phyloP scores from a whole-genome alignment of 1,140 invertebrate species.

The Pachyrhynchus sulphureomaculatus region DNA sequence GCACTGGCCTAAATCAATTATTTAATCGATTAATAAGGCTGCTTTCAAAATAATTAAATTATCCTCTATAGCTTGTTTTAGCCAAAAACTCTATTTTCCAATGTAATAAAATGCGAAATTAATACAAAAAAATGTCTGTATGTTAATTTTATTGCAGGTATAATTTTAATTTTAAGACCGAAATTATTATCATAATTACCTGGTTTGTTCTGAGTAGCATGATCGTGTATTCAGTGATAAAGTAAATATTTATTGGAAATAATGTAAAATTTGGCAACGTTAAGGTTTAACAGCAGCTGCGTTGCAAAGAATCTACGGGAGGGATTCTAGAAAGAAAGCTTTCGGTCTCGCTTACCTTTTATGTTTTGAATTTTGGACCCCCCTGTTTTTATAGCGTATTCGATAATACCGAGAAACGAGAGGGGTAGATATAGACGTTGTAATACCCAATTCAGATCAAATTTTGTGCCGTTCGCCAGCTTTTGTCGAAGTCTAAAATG shows the following conservation, averaged over 20 bases:
- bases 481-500: slow-evolving; percentile 12
- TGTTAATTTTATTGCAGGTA: no score
- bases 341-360: slow-evolving; percentile 52
- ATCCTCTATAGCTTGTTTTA: no score
- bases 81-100: no score
- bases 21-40: no score
- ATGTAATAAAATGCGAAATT: no score
- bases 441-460: slow-evolving; percentile 16
- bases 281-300: slow-evolving; percentile 22
- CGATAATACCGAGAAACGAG: slow-evolving; percentile 25
- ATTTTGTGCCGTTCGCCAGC: slow-evolving; percentile 14
- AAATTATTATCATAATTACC: no score
- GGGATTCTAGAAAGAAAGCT: slow-evolving; percentile 32
- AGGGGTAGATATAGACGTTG: slow-evolving; percentile 27
- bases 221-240: no score
- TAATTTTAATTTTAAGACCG: no score
- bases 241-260: background rate
- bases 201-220: no score
- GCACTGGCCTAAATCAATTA: no score
- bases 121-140: no score
- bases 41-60: no score
- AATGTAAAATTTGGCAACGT: slow-evolving; percentile 13
- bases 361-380: slow-evolving; percentile 15
- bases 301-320: slow-evolving; percentile 30
- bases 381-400: slow-evolving; percentile 22